These are phyloP conservation scores for Nicator chloris DNA, from an alignment of 2,113 vertebrate species.

Conservation along the genomic window DNA sequence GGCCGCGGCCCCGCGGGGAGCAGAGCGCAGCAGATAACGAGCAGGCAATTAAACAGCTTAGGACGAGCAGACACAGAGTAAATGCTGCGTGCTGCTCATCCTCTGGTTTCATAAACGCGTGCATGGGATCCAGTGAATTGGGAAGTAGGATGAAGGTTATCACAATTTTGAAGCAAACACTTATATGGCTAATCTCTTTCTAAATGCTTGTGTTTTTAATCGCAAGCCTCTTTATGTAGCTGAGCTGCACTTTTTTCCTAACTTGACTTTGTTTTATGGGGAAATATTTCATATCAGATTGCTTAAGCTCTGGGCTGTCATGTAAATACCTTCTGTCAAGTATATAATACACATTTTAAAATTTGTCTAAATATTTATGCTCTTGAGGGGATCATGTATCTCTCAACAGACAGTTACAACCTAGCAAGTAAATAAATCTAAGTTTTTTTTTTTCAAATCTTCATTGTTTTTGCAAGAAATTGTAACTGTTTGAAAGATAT, in stretches of 20 bases:
- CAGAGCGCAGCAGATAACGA: not conserved
- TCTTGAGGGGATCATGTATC: constrained; percentile 57
- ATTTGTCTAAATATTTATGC: constrained; percentile 76
- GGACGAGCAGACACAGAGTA: not conserved
- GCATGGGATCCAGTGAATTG: not conserved
- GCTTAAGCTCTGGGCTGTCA: constrained; percentile 65
- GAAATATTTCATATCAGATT: constrained; percentile 72
- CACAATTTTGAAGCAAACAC: not conserved
- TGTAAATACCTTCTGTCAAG: constrained; percentile 67
- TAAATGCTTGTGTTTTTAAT: constrained; percentile 43
- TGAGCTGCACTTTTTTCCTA: constrained; percentile 29
- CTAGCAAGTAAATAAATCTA: constrained; percentile 63
- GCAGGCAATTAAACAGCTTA: not conserved
- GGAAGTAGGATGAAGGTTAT: constrained; percentile 16
- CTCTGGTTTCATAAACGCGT: not conserved
- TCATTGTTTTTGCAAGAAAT: constrained; percentile 11
- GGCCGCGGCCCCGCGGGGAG: fast-evolving
- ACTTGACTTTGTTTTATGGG: constrained; percentile 58
- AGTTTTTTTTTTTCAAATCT: constrained; percentile 16
- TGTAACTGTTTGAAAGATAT: constrained; percentile 21
- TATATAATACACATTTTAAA: constrained; percentile 68
- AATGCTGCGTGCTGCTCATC: not conserved
- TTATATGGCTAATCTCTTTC: constrained; percentile 33
- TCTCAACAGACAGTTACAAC: constrained; percentile 53
- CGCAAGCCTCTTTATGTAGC: constrained; percentile 38